A percentile compares a stretch with the other conserved stretches of the same genome.
Conservation (phyloP, 2,113 vertebrate species). For the Pipa parva region DNA sequence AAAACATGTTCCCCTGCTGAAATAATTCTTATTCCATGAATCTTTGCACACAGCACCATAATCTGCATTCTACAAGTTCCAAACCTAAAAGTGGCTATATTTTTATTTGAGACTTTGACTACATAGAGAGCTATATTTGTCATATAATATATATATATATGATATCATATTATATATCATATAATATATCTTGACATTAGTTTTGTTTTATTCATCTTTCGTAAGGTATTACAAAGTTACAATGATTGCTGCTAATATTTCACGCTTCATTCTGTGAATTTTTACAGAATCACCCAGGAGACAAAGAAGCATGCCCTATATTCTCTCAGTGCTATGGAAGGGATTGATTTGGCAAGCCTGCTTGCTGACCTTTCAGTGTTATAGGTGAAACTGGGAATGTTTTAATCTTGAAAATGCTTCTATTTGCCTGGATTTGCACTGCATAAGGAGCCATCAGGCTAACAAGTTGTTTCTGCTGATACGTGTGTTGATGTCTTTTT, state of each 20-base stretch:
- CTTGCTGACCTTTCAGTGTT: not conserved
- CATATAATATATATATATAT: too few relatives aligned
- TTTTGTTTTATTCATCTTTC: not conserved
- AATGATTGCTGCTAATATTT: not conserved
- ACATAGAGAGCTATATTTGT: too few relatives aligned
- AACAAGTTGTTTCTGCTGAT: not conserved
- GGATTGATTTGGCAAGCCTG: too few relatives aligned
- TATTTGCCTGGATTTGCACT: constrained; percentile 1
- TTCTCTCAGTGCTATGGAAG: not conserved
- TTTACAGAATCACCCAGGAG: not conserved
- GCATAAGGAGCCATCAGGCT: not conserved
- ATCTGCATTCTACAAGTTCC: too few relatives aligned
- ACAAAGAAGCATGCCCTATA: not conserved
- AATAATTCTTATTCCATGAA: too few relatives aligned
- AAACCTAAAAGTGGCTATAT: too few relatives aligned
- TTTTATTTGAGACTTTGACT: too few relatives aligned
- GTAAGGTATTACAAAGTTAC: not conserved
- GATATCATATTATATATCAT: too few relatives aligned
- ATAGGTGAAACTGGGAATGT: not conserved
- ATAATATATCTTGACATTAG: too few relatives aligned
- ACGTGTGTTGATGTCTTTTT: not conserved
- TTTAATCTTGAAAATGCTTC: not conserved
- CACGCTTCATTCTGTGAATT: not conserved
- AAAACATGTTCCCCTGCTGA: too few relatives aligned
- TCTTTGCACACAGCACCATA: too few relatives aligned